A percentile compares a stretch with the other conserved stretches of the same genome.
These are phyloP conservation scores for Enteromius trimaculatus DNA, from an alignment of 2,797 vertebrate species.

Conservation along the genomic window DNA sequence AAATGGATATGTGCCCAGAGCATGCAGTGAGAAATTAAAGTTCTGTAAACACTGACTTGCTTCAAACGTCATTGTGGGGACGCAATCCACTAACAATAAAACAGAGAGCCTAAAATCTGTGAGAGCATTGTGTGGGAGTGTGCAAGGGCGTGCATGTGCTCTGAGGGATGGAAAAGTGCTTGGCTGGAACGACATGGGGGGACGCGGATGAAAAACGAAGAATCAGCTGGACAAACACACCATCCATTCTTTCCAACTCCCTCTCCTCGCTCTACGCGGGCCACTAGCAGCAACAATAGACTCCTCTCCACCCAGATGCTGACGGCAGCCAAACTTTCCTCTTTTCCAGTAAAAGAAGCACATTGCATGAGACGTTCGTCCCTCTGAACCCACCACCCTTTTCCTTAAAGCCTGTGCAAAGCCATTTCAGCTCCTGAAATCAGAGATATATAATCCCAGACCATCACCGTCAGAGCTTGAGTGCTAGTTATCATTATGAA, in stretches of 20 bases:
- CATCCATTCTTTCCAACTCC: constrained; percentile 48
- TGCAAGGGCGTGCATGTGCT: constrained; percentile 45
- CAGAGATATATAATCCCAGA: constrained; percentile 60
- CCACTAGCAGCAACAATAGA: constrained; percentile 63
- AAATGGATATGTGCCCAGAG: constrained; percentile 23
- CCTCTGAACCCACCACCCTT: constrained; percentile 58
- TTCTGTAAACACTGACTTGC: constrained; percentile 8
- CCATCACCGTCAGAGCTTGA: constrained; percentile 46
- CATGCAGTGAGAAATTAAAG: background rate
- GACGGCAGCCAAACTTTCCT: constrained; percentile 53
- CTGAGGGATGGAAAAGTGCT: constrained; percentile 47
- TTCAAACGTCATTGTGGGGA: constrained; percentile 17
- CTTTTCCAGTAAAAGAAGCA: constrained; percentile 60
- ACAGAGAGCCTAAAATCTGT: constrained; percentile 54
- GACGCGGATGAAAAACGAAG: constrained; percentile 53
- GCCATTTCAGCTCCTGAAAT: constrained; percentile 59
- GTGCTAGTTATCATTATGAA: constrained; percentile 1
- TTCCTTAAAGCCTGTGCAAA: constrained; percentile 59
- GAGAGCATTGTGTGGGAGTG: constrained; percentile 44
- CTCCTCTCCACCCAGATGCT: constrained; percentile 64
- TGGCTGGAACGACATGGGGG: constrained; percentile 54
- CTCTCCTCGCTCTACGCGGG: background rate
- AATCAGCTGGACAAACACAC: constrained; percentile 61
- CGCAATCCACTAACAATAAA: constrained; percentile 59
- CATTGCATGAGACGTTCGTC: constrained; percentile 62